These are phyloP conservation scores for Anguilla megastoma DNA, from an alignment of 2,797 vertebrate species.

Conservation along the genomic window DNA sequence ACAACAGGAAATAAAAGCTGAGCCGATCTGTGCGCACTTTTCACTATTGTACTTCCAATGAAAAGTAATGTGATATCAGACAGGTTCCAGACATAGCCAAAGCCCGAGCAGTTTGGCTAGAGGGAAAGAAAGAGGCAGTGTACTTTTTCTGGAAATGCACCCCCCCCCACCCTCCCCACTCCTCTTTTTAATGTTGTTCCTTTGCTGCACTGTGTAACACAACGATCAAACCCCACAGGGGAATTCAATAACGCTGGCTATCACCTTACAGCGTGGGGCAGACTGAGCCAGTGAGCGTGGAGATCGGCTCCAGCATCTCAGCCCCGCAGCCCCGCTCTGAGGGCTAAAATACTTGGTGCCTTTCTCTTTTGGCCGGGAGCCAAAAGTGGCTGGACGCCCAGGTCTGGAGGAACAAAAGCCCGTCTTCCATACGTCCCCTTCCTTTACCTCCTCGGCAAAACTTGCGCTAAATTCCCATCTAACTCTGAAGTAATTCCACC, in stretches of 20 bases:
- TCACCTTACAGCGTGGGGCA: constrained; percentile 23
- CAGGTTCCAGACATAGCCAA: constrained; percentile 20
- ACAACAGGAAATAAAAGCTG: constrained; percentile 8
- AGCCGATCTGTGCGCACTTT: neutral
- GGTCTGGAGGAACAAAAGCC: constrained; percentile 35
- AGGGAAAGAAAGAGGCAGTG: constrained; percentile 22
- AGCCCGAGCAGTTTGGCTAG: constrained; percentile 12
- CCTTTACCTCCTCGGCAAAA: constrained; percentile 7
- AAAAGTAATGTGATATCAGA: constrained; percentile 7
- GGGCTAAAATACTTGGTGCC: constrained; percentile 32
- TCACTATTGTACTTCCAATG: neutral
- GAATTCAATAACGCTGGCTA: constrained; percentile 17
- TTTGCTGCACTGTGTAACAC: constrained; percentile 17
- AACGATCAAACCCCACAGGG: neutral
- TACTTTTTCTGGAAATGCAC: constrained; percentile 7
- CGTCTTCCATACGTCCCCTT: constrained; percentile 20
- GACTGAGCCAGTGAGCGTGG: constrained; percentile 9
- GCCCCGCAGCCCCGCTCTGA: constrained; percentile 10
- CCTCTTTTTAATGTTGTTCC: constrained; percentile 18
- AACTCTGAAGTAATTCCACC: constrained; percentile 34
- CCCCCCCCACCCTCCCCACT: neutral
- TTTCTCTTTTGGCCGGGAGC: constrained; percentile 32
- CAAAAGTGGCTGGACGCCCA: constrained; percentile 30
- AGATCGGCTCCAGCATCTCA: constrained; percentile 12
- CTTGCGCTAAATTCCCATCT: constrained; percentile 23